A percentile compares a stretch with the other conserved stretches of the same genome.
Evolutionary conservation across 1,140 invertebrate species (phyloP).

Genomic region (Monomorium pharaonis): DNA sequence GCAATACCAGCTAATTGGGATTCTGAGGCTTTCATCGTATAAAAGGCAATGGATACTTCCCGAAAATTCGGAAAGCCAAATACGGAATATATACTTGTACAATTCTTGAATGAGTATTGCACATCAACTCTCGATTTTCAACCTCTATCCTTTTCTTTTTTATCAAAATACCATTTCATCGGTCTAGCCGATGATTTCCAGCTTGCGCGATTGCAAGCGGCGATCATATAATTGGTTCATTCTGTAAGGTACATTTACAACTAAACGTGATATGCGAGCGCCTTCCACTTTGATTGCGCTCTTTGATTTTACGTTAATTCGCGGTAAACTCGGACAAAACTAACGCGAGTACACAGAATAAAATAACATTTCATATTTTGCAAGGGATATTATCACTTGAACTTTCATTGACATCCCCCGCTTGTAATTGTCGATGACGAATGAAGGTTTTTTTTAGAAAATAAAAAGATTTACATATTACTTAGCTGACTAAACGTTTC

Average conservation of each 20-base stretch:
- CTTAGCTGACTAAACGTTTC: conserved; percentile 57
- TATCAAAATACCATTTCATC: conserved; percentile 63
- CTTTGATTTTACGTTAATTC: conserved; percentile 61
- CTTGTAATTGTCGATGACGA: conserved; percentile 9
- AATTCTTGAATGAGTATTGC: conserved; percentile 39
- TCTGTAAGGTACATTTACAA: conserved; percentile 55
- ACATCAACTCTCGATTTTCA: conserved; percentile 15
- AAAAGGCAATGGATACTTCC: conserved; percentile 50
- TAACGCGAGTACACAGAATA: background rate
- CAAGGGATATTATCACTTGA: background rate
- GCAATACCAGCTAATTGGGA: conserved; percentile 41
- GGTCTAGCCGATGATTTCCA: conserved; percentile 6
- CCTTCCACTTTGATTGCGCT: conserved; percentile 65
- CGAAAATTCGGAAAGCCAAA: conserved; percentile 34
- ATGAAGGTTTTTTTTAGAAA: conserved; percentile 27
- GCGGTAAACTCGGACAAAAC: background rate
- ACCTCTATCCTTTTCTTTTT: conserved; percentile 5
- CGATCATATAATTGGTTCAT: conserved; percentile 9
- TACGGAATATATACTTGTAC: conserved; percentile 15
- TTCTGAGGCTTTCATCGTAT: conserved; percentile 42
- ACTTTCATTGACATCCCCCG: background rate
- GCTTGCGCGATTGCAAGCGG: background rate
- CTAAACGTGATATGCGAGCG: conserved; percentile 70
- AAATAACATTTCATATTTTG: background rate
- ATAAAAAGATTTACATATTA: conserved; percentile 46